These are phyloP conservation scores for Drosophila parvula DNA, from an alignment of 1,140 invertebrate genomes.

Conservation along the genomic window DNA sequence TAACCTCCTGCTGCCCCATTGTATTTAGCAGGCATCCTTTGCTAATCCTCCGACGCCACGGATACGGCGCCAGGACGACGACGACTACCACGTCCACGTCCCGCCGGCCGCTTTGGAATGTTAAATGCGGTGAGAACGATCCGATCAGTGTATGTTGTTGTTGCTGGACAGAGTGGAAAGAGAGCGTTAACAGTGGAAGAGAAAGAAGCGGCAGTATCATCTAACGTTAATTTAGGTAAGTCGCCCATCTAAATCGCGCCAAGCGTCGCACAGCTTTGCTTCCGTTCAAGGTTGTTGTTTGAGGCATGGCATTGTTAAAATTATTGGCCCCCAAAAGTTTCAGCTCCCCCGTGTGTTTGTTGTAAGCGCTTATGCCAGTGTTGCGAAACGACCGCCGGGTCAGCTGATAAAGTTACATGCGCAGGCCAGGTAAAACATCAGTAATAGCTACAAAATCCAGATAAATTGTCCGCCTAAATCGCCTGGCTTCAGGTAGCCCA, in stretches of 20 bases:
- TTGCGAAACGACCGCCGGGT: constrained; percentile 46
- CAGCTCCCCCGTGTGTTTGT: constrained; percentile 36
- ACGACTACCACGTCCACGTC: constrained; percentile 53
- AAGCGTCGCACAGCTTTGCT: background rate
- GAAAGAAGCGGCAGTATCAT: constrained; percentile 71
- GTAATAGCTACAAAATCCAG: background rate
- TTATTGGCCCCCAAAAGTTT: constrained; percentile 15
- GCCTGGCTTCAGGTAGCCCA: background rate
- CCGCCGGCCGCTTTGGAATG: constrained; percentile 79
- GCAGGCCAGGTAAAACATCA: constrained; percentile 23
- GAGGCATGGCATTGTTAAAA: background rate
- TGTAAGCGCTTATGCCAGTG: constrained; percentile 54
- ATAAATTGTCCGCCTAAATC: constrained; percentile 6
- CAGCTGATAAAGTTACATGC: constrained; percentile 72
- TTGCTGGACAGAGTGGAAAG: constrained; percentile 63
- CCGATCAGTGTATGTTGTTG: constrained; percentile 79
- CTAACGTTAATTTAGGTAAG: constrained; percentile 80
- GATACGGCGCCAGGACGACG: constrained; percentile 54
- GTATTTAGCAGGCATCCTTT: constrained; percentile 40
- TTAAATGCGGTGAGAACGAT: constrained; percentile 83
- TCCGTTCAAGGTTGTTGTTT: constrained; percentile 47
- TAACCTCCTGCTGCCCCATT: constrained; percentile 51
- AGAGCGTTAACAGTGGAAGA: constrained; percentile 72
- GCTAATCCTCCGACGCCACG: constrained; percentile 32
- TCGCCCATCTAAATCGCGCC: background rate